These are phyloP conservation scores for Poeciliopsis retropinna DNA, from an alignment of 2,113 vertebrate species.

Conservation along the genomic window DNA sequence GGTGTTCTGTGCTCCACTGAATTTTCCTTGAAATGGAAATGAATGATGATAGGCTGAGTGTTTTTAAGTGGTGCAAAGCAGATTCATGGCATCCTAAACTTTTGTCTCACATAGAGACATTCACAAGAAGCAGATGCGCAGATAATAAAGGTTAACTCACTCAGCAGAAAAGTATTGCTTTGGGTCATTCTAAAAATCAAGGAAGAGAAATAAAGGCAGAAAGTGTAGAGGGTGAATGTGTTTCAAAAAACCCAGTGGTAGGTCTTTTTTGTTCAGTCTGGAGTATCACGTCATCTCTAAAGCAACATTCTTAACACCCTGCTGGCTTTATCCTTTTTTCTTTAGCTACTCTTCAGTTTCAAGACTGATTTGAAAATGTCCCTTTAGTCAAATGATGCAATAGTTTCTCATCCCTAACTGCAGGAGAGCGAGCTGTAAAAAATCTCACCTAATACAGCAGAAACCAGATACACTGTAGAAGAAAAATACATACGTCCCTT, in stretches of 20 bases:
- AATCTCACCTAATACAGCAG: background rate
- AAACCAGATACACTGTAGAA: too few relatives aligned
- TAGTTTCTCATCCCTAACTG: background rate
- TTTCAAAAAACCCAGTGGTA: background rate
- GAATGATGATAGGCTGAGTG: conserved; percentile 11
- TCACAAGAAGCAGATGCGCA: conserved; percentile 1
- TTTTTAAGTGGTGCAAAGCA: conserved; percentile 12
- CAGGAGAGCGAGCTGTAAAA: background rate
- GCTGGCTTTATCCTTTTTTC: background rate
- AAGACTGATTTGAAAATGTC: background rate
- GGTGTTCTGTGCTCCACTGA: conserved; percentile 41
- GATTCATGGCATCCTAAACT: conserved; percentile 13
- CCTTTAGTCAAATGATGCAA: background rate
- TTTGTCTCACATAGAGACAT: conserved; percentile 7
- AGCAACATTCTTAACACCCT: background rate
- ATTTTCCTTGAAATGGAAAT: conserved; percentile 25
- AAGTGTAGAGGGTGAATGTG: background rate
- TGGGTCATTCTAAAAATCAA: background rate
- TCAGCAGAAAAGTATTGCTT: background rate
- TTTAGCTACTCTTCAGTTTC: background rate
- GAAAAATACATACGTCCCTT: too few relatives aligned
- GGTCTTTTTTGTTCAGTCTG: background rate
- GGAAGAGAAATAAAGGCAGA: too few relatives aligned
- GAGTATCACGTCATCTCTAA: background rate
- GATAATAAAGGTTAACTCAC: conserved; percentile 1